Conservation (phyloP, 1,140 invertebrate genomes). For the Conus betulinus region DNA sequence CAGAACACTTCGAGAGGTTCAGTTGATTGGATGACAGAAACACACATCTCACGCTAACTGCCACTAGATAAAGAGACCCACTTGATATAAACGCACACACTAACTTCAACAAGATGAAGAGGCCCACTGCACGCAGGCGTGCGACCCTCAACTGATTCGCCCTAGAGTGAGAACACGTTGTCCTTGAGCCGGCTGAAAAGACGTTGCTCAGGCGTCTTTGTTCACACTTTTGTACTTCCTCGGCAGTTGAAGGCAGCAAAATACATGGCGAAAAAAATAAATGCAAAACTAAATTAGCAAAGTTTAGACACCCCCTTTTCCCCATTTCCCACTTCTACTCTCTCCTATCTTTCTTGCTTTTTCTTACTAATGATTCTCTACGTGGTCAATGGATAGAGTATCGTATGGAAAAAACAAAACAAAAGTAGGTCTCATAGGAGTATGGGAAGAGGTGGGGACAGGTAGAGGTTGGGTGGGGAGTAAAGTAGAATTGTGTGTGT, state of each 20-base stretch:
- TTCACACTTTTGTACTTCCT: too few species aligned
- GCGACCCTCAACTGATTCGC: too few species aligned
- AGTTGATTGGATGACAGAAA: too few species aligned
- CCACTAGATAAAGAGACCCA: too few species aligned
- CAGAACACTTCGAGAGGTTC: too few species aligned
- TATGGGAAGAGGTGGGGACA: not conserved
- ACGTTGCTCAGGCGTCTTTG: too few species aligned
- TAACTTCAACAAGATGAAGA: too few species aligned
- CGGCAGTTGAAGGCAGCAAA: not conserved
- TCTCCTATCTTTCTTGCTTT: not conserved
- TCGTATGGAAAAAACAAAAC: not conserved
- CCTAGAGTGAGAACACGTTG: too few species aligned
- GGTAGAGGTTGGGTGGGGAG: not conserved
- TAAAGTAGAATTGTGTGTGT: not conserved
- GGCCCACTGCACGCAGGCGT: too few species aligned
- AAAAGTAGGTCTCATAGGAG: not conserved
- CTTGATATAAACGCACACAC: too few species aligned
- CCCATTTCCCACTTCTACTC: not conserved
- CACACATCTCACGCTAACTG: too few species aligned
- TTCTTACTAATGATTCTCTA: not conserved
- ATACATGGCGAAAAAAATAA: not conserved
- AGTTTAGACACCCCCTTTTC: not conserved
- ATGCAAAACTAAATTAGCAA: not conserved
- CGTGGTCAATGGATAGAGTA: not conserved
- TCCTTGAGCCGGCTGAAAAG: too few species aligned